Conservation (phyloP, 2,797 vertebrate species). For the Acrocephalus scirpaceus region DNA sequence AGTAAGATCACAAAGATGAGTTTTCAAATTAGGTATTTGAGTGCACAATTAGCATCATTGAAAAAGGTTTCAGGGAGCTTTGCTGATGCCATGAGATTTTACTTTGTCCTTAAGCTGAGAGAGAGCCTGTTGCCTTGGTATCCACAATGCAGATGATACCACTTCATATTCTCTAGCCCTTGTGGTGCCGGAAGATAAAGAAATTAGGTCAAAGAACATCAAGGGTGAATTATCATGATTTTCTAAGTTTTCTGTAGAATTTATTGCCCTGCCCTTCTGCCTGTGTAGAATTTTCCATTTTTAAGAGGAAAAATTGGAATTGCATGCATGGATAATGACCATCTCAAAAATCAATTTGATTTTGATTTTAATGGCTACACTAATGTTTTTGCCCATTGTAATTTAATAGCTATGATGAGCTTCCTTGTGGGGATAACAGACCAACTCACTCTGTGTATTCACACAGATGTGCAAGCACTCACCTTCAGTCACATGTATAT, state of each 20-base stretch:
- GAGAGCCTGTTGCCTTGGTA: not conserved
- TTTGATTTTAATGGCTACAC: conserved; percentile 25
- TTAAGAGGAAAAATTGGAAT: conserved; percentile 11
- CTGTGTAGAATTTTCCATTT: not conserved
- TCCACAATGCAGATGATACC: not conserved
- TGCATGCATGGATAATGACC: not conserved
- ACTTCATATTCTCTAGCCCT: not conserved
- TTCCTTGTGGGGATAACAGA: not conserved
- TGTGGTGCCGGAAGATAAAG: not conserved
- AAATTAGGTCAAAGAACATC: conserved; percentile 13
- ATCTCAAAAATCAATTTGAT: conserved; percentile 3
- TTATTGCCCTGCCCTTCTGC: not conserved
- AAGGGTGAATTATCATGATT: conserved; percentile 4
- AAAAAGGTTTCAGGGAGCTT: not conserved
- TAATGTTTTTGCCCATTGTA: conserved; percentile 15
- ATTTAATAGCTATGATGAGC: conserved; percentile 22
- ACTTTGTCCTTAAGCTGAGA: not conserved
- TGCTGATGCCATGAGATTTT: not conserved
- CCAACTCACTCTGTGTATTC: not conserved
- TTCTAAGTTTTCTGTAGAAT: not conserved
- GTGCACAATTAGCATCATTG: not conserved
- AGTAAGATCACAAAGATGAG: not conserved
- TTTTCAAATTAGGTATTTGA: not conserved
- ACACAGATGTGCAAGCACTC: not conserved
- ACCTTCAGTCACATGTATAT: not conserved